phyloP scores from a whole-genome alignment of 1,140 invertebrate species.

The Lutraria rhynchaena region DNA sequence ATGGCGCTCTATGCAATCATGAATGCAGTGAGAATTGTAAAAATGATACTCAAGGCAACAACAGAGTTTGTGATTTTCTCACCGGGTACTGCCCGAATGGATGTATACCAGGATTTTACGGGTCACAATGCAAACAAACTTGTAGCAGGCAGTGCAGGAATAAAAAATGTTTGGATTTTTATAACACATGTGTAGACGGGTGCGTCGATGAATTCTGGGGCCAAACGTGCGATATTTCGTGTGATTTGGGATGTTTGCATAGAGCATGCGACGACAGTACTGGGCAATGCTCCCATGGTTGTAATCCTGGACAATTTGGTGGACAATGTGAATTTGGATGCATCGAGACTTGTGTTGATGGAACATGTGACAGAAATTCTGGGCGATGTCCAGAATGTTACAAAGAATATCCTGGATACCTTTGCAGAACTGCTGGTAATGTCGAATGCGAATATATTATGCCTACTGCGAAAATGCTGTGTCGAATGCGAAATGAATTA shows the following conservation, averaged over 20 bases:
- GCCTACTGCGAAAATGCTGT: no score
- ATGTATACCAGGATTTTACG: constrained; percentile 31
- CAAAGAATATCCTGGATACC: neutral
- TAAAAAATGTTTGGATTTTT: constrained; percentile 20
- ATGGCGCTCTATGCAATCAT: neutral
- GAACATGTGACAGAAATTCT: constrained; percentile 13
- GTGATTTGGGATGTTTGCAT: neutral
- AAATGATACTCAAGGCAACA: neutral
- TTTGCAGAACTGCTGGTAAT: constrained; percentile 37
- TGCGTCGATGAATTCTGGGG: constrained; percentile 35
- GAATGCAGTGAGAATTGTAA: constrained; percentile 15
- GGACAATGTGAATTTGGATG: constrained; percentile 19
- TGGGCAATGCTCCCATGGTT: constrained; percentile 27
- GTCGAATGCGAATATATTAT: no score
- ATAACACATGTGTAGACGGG: constrained; percentile 46
- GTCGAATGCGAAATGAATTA: no score
- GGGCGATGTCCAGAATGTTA: constrained; percentile 31
- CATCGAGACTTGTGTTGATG: constrained; percentile 29
- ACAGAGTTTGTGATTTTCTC: neutral
- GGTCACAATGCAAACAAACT: neutral
- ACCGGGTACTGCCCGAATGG: constrained; percentile 17
- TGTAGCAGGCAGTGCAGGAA: constrained; percentile 22
- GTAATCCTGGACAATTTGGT: constrained; percentile 20
- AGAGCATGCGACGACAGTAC: constrained; percentile 7
- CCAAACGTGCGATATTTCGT: constrained; percentile 8